A percentile compares a stretch with the other conserved stretches of the same genome.
Conservation (phyloP, 1,140 invertebrate species). For the Pachyrhynchus sulphureomaculatus region DNA sequence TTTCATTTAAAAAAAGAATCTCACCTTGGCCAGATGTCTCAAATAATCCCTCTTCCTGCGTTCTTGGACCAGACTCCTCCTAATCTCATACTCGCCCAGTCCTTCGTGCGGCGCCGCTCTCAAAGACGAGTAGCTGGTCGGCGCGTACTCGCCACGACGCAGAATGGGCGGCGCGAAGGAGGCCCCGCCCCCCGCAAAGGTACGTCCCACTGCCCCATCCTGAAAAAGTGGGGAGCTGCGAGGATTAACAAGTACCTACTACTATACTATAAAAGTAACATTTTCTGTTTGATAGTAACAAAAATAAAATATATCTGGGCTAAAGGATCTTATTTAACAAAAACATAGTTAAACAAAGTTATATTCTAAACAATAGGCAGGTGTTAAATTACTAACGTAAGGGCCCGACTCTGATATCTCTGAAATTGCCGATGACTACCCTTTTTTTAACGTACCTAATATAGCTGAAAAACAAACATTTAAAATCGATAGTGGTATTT, state of each 20-base stretch:
- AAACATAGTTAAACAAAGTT: no score
- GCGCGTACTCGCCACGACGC: slow-evolving; percentile 60
- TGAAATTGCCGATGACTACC: no score
- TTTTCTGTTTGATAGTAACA: no score
- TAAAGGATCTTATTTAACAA: no score
- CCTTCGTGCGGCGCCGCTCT: slow-evolving; percentile 55
- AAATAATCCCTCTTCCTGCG: slow-evolving; percentile 56
- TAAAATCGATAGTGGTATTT: no score
- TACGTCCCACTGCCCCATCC: slow-evolving; percentile 10
- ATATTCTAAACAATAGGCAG: no score
- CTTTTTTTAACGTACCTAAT: no score
- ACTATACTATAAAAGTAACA: no score
- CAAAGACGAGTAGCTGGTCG: slow-evolving; percentile 49
- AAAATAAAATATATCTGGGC: no score
- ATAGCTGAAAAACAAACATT: no score
- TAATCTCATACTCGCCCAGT: slow-evolving; percentile 58
- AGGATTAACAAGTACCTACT: neutral
- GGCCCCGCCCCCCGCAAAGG: neutral
- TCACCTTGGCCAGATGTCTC: slow-evolving; percentile 57
- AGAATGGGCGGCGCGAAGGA: slow-evolving; percentile 50
- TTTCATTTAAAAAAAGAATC: neutral
- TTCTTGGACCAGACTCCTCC: slow-evolving; percentile 54
- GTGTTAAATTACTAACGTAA: no score
- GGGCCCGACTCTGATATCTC: no score
- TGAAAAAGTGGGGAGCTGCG: neutral